These are phyloP conservation scores for Apteryx mantelli DNA, from an alignment of 2,113 vertebrate species.

Conservation along the genomic window DNA sequence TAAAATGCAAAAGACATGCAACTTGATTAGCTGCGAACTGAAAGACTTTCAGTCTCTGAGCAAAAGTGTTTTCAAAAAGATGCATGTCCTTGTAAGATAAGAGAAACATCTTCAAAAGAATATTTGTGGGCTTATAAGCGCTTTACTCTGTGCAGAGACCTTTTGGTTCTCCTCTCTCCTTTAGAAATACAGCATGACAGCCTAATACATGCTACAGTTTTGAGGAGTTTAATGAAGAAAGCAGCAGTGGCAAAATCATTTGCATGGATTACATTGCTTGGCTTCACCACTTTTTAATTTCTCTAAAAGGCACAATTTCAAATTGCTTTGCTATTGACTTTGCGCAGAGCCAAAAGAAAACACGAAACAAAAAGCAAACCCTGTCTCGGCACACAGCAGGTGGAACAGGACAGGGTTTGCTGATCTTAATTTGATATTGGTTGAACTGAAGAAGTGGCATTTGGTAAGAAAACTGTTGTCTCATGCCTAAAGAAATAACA, in stretches of 20 bases:
- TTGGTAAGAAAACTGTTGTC: not conserved
- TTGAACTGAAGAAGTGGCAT: not conserved
- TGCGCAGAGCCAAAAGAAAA: not conserved
- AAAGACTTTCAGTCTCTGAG: conserved; percentile 2
- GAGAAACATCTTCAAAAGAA: conserved; percentile 48
- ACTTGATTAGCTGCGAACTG: not conserved
- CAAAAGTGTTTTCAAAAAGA: not conserved
- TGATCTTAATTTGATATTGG: not conserved
- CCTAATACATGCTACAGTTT: not conserved
- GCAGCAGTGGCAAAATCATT: not conserved
- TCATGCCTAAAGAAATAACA: not conserved
- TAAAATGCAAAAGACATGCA: not conserved
- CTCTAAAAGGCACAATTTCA: not conserved
- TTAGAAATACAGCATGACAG: not conserved
- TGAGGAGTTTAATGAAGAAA: not conserved
- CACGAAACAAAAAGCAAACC: not conserved
- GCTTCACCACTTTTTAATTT: not conserved
- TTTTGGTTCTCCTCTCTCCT: not conserved
- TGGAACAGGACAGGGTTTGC: not conserved
- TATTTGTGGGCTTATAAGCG: not conserved
- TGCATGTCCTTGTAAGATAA: conserved; percentile 46
- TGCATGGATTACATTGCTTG: not conserved
- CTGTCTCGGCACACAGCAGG: accelerated
- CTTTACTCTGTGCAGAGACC: not conserved
- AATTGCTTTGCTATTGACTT: not conserved